Base-by-base conservation (phyloP, 2,888 invertebrate species). In the Bruchidius siliquastri region DNA sequence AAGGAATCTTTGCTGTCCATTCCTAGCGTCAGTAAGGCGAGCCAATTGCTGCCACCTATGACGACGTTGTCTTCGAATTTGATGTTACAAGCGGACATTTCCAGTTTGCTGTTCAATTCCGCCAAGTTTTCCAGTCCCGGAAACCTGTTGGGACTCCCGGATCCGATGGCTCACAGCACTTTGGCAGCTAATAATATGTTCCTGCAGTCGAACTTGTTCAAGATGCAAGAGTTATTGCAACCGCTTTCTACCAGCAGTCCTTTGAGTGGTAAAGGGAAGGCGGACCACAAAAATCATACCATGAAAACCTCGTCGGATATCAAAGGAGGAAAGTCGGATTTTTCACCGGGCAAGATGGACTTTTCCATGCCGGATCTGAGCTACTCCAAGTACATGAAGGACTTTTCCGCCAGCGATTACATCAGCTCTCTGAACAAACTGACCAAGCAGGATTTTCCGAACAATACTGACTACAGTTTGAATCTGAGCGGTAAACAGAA, bases 171-270 rank as follows among this genome's bases (percentile, higher is more conserved):
- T 0, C 93, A 93, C 82, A 91, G 92, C 18, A 92, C 93, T 30
- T 86, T 94, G 77, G 91, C 92, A 10, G 92, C 94, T 0, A 93
- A 93, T 81, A 94, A 94, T 82, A 92, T 94, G 89, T 95, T 94
- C 78, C 88, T 94, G 80, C 80, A 80, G 75, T 92, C 92, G 66
- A 86, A 86, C 77, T 85, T 93, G 75, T 88, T 93, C 77, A 93
- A 93, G 87, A 91, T 93, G 88, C 93, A 93, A 82, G 91, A 91
- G 82, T 80, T 88, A 69, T 85, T 91, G 76, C 91, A 91, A 83
- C 91, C 91, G 0, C 84, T 91, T 67, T 89, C 90, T 0, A 88
- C 87, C 10, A 90, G 89, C 76, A 90, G 89, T 83, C 89, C 91
- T 0, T 87, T 90, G 77, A 79, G 81, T 22, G 78, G 80, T 0